Base-by-base conservation (phyloP, 2,797 vertebrate genomes). In the Manis crassicaudata region DNA sequence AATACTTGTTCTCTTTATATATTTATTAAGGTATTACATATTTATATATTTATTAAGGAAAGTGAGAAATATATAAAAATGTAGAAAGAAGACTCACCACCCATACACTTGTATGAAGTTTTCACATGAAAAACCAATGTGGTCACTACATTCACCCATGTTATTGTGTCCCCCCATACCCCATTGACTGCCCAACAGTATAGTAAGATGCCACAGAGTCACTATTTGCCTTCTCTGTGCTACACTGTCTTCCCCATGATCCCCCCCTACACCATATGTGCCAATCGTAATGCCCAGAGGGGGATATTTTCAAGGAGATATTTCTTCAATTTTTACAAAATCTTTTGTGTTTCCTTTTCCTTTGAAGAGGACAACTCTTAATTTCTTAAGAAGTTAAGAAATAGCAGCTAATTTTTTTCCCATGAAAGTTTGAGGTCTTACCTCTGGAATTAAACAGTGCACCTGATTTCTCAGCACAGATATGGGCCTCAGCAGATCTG, bases 321-420 rank as follows among this genome's bases (percentile, higher is more conserved):
- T 77, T 87, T 90, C 35, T 88, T 88, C 23, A 63, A 18, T 32
- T 96, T 79, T 90, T 62, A 50, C 17, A 89, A 60, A 29, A 73
- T 65, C 7, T 81, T 91, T 87, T 84, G 4, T 79, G 14, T 20
- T 86, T 87, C 67, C 32, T 79, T 90, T 86, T 92, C 18, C 21
- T 81, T 50, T 46, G 77, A 7, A 23, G 32, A 95, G 27, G 9
- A 46, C 52, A 80, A 60, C 43, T 77, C 11, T 94, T 84, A 70
- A 6, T 90, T 83, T 80, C 16, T 35, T 52, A 43, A 60, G 50
- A 65, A 65, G 50, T 67, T 56, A 81, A 94, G 62, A 92, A 89
- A 92, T 84, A 73, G 23, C 25, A 2, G 29, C n/a, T 89, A 90
- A 68, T 37, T 90, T 88, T 83, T 83, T 91, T 76, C 37, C 58